phyloP scores from a whole-genome alignment of 2,888 invertebrate species.

The Formica aserva region DNA sequence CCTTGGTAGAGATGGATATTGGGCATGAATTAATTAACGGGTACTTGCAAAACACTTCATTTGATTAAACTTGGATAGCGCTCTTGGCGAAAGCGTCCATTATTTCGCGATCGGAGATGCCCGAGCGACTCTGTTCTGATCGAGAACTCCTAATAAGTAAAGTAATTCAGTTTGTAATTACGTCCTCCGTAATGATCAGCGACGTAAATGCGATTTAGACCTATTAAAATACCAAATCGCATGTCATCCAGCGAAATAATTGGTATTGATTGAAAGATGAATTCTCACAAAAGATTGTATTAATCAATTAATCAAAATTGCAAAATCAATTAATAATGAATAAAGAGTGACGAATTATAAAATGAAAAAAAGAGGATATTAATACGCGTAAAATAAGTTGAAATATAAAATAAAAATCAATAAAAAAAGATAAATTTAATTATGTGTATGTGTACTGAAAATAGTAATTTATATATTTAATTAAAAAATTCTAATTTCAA shows the following conservation, averaged over 20 bases:
- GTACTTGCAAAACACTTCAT: conserved; percentile 56
- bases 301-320: conserved; percentile 8
- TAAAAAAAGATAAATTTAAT: neutral
- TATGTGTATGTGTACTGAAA: neutral
- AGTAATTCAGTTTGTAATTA: conserved; percentile 51
- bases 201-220: conserved; percentile 42
- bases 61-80: conserved; percentile 50
- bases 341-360: conserved; percentile 12
- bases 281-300: conserved; percentile 31
- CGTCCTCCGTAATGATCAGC: conserved; percentile 34
- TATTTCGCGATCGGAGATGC: conserved; percentile 48
- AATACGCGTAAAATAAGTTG: neutral
- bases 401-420: neutral
- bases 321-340: conserved; percentile 1
- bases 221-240: conserved; percentile 47
- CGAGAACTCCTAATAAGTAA: conserved; percentile 55
- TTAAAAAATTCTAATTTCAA: neutral
- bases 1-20: conserved; percentile 22
- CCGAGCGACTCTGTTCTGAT: conserved; percentile 33
- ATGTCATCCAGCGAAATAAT: conserved; percentile 37
- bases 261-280: conserved; percentile 39
- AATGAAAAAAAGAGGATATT: neutral
- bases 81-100: conserved; percentile 41
- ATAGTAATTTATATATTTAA: neutral
- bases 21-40: conserved; percentile 63